phyloP scores from a whole-genome alignment of 2,797 vertebrate species.

The Siniperca undulata region DNA sequence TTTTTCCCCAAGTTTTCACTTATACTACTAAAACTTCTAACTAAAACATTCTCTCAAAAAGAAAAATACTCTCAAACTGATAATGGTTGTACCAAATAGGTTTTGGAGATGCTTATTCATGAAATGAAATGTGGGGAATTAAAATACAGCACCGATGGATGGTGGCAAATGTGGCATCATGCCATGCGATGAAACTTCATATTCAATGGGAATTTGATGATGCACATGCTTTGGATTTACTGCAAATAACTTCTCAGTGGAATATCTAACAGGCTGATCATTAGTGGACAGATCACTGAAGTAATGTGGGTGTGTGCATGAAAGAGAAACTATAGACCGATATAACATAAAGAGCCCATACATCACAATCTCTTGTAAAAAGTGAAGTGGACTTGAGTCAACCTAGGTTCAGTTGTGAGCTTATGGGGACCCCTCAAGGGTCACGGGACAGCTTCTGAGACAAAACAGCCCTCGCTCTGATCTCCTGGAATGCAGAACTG shows the following conservation, averaged over 20 bases:
- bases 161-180: not conserved
- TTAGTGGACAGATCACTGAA: slow-evolving; percentile 30
- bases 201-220: not conserved
- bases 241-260: not conserved
- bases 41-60: not conserved
- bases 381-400: slow-evolving; percentile 36
- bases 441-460: slow-evolving; percentile 63
- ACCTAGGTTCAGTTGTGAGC: slow-evolving; percentile 49
- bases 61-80: not conserved
- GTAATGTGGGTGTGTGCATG: slow-evolving; percentile 11
- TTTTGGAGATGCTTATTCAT: not conserved
- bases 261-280: slow-evolving; percentile 31
- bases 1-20: not conserved
- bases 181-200: not conserved
- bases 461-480: slow-evolving; percentile 69
- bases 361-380: slow-evolving; percentile 69
- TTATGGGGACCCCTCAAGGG: slow-evolving; percentile 56
- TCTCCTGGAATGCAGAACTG: slow-evolving; percentile 80
- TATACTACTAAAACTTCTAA: not conserved
- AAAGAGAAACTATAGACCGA: slow-evolving; percentile 52
- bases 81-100: not conserved
- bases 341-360: slow-evolving; percentile 47
- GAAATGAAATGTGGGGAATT: slow-evolving; percentile 1
- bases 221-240: slow-evolving; percentile 1
- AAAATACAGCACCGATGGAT: not conserved